A percentile compares a stretch with the other conserved stretches of the same genome.
Evolutionary conservation across 2,888 invertebrate genomes (phyloP).

Genomic region (Aleiodes testaceus): DNA sequence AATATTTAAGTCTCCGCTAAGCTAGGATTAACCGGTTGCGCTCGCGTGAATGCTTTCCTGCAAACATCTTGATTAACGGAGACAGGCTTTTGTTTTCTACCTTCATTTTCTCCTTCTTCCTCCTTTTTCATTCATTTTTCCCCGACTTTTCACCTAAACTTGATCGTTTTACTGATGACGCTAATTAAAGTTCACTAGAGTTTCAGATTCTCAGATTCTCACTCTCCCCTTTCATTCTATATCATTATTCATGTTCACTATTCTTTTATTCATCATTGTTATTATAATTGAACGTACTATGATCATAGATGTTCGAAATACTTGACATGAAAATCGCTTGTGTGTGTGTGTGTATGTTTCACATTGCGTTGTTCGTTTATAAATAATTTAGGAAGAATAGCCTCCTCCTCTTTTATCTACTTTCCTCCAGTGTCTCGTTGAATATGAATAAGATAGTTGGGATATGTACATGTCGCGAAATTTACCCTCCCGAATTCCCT

Average conservation of each 20-base stretch:
- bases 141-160: constrained; percentile 4
- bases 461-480: constrained; percentile 44
- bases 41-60: constrained; percentile 38
- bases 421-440: constrained; percentile 50
- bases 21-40: constrained; percentile 66
- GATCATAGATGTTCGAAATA: constrained; percentile 20
- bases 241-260: neutral
- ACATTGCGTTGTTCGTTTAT: constrained; percentile 32
- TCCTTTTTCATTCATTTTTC: neutral
- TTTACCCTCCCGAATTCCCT: constrained; percentile 33
- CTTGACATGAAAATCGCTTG: constrained; percentile 35
- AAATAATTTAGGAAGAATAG: constrained; percentile 38
- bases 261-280: constrained; percentile 19
- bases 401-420: constrained; percentile 49
- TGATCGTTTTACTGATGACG: constrained; percentile 14
- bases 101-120: constrained; percentile 3
- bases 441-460: constrained; percentile 53
- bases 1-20: constrained; percentile 72
- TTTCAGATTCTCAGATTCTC: neutral
- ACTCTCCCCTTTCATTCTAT: neutral
- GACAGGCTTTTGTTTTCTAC: constrained; percentile 64
- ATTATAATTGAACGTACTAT: constrained; percentile 23
- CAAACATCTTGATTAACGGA: constrained; percentile 70
- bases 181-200: neutral
- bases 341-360: constrained; percentile 28